These are phyloP conservation scores for Clamator glandarius DNA, from an alignment of 2,797 vertebrate genomes.

Conservation along the genomic window DNA sequence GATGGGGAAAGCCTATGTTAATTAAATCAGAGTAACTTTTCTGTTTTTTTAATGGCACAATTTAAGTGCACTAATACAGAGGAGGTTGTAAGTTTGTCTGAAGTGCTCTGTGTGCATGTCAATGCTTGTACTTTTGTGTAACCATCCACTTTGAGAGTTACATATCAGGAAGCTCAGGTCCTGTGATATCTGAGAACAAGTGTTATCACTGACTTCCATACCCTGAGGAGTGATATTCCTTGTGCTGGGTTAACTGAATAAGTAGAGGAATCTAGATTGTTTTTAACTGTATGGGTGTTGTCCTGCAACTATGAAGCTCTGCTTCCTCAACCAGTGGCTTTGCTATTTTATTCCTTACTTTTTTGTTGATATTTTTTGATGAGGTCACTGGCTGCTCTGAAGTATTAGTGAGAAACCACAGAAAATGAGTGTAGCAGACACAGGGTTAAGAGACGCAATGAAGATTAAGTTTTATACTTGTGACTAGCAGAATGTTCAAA, in stretches of 20 bases:
- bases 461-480: background rate
- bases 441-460: background rate
- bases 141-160: background rate
- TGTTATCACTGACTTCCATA: background rate
- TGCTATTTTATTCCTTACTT: background rate
- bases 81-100: background rate
- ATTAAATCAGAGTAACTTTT: background rate
- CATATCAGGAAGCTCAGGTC: background rate
- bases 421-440: background rate
- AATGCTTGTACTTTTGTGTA: background rate
- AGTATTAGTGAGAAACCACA: background rate
- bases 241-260: background rate
- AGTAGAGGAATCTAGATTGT: background rate
- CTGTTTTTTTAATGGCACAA: background rate
- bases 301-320: background rate
- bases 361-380: background rate
- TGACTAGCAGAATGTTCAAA: background rate
- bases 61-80: background rate
- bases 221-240: background rate
- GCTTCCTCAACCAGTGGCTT: background rate
- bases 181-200: background rate
- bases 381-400: background rate
- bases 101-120: background rate
- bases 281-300: background rate
- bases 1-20: background rate